Evolutionary conservation across 2,113 vertebrate genomes (phyloP), one percentile per base, ranked within the genome.

Genomic region (Phainopepla nitens): DNA sequence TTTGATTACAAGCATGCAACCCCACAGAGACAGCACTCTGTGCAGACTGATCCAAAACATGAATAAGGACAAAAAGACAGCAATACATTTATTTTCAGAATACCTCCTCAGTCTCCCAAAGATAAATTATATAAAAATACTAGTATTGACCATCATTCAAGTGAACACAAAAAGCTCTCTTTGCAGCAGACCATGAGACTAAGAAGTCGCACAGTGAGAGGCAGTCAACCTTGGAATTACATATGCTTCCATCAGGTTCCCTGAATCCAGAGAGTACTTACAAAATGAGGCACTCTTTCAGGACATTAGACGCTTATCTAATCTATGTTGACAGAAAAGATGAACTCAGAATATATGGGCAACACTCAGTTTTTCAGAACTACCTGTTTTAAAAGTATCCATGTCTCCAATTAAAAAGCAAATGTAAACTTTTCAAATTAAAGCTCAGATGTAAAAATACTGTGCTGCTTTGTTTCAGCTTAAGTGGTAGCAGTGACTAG

Each of bases 181-280:
- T 56, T 36, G 22, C 71, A 89, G 70, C 41, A 81, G 73, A 72
- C 20, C 5, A 1, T 39, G 41, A 93, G 49, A 77, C 42, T 44
- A 70, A 73, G 76, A 62, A 65, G 53, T 29, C 35, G 23, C 66
- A 78, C 36, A 87, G 50, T 4, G 10, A 90, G 73, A 91, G 19
- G 45, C 70, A 96, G 80, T 49, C 73, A 93, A 9, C 64, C 70
- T 87, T 62, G 12, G 61, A 61, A 92, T 50, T 96, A 86, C 35
- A 41, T 3, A 17, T 35, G 39, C 64, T 87, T 89, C 77, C 82
- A 73, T 56, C 35, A 83, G 42, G 28, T 82, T 81, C 44, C 58
- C 31, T 45, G 17, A 89, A 87, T 77, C 61, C 57, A 36, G 42
- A 39, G 49, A 87, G 15, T 36, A 57, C 19, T 94, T 64, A 75